Conservation (phyloP, 2,113 vertebrate genomes). For the Lophura nycthemera region DNA sequence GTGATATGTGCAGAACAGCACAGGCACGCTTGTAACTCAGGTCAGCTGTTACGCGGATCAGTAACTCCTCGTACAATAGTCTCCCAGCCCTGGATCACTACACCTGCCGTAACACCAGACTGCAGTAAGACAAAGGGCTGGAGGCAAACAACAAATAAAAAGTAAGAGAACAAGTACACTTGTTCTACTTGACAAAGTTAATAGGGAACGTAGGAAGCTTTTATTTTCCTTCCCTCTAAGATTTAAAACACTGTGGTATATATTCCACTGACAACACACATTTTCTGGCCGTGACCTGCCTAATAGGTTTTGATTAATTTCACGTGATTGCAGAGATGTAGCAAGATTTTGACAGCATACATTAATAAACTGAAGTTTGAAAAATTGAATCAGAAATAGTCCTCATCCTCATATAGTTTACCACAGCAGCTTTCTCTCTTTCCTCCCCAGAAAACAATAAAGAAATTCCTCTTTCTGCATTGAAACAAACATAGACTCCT, state of each 20-base stretch:
- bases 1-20: background rate
- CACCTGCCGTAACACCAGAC: background rate
- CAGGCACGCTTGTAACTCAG: background rate
- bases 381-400: background rate
- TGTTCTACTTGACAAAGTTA: background rate
- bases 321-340: background rate
- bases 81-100: background rate
- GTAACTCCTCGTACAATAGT: background rate
- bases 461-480: too few species aligned
- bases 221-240: background rate
- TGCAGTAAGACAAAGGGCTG: background rate
- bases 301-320: background rate
- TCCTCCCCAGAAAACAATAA: background rate
- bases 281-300: background rate
- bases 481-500: background rate
- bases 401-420: background rate
- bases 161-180: background rate
- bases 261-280: background rate
- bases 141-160: background rate
- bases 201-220: background rate
- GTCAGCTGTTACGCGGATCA: background rate
- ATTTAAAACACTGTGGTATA: background rate
- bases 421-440: background rate
- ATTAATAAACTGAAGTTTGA: background rate
- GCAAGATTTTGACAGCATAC: background rate